A percentile compares a stretch with the other conserved stretches of the same genome.
These are phyloP conservation scores for Bombylius major DNA, from an alignment of 2,888 invertebrate species.

Conservation along the genomic window DNA sequence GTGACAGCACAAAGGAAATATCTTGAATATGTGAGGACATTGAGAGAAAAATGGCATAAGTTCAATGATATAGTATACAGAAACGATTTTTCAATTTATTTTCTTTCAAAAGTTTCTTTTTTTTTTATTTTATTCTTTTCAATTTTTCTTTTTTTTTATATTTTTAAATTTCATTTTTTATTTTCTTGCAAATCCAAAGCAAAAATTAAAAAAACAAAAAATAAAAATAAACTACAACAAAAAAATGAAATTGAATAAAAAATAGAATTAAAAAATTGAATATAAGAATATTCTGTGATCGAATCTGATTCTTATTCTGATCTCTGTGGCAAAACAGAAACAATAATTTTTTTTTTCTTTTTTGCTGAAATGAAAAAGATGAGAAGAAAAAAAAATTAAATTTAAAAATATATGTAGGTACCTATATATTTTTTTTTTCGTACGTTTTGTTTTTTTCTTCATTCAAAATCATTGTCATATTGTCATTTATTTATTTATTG, in stretches of 20 bases:
- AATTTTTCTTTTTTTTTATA: background rate
- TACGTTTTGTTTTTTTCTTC: background rate
- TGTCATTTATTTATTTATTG: background rate
- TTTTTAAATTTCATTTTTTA: background rate
- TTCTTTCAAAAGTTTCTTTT: background rate
- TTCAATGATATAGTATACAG: background rate
- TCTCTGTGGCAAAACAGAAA: too few species aligned
- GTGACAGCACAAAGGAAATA: slow-evolving; percentile 22
- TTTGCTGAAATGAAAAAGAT: too few species aligned
- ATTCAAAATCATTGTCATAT: background rate
- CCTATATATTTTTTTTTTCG: too few species aligned
- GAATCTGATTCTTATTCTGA: too few species aligned
- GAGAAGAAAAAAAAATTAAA: too few species aligned
- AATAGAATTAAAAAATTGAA: too few species aligned
- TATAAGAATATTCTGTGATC: too few species aligned
- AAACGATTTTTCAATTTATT: background rate
- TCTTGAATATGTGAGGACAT: slow-evolving; percentile 9
- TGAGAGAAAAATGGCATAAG: slow-evolving; percentile 6
- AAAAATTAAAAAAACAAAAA: background rate
- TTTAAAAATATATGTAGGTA: too few species aligned
- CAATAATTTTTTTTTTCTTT: too few species aligned
- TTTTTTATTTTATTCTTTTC: background rate
- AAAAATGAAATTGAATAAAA: too few species aligned
- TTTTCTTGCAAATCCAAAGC: background rate
- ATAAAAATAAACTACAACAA: background rate